These are phyloP conservation scores for Gavia stellata DNA, from an alignment of 2,113 vertebrate genomes.

Conservation along the genomic window DNA sequence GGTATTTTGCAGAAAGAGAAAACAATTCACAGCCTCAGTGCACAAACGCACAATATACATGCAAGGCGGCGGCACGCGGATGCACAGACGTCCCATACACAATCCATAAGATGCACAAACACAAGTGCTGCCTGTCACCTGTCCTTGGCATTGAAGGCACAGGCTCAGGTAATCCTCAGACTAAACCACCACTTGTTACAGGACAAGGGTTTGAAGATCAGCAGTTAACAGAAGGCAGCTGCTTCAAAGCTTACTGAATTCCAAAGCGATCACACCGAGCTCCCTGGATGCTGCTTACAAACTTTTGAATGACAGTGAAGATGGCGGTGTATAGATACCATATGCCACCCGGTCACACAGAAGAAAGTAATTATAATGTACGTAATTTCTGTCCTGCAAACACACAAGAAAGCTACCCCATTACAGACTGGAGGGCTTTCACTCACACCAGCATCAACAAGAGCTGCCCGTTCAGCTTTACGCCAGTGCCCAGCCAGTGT, in stretches of 20 bases:
- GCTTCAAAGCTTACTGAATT: background rate
- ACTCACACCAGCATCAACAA: background rate
- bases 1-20: background rate
- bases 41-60: rapidly evolving
- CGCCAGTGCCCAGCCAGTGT: background rate
- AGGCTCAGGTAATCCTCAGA: background rate
- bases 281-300: background rate
- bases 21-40: background rate
- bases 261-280: background rate
- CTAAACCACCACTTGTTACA: no score
- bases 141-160: background rate
- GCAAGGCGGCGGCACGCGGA: rapidly evolving
- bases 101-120: background rate
- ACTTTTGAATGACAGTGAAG: background rate
- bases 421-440: no score
- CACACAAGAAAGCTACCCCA: background rate
- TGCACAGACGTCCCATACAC: no score
- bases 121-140: background rate
- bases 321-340: background rate
- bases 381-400: no score
- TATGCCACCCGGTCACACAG: no score
- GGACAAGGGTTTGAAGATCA: background rate
- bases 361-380: background rate
- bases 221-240: background rate
- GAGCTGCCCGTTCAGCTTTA: background rate